Evolutionary conservation across 1,140 invertebrate genomes (phyloP).

Genomic region (Drosophila bipectinata): DNA sequence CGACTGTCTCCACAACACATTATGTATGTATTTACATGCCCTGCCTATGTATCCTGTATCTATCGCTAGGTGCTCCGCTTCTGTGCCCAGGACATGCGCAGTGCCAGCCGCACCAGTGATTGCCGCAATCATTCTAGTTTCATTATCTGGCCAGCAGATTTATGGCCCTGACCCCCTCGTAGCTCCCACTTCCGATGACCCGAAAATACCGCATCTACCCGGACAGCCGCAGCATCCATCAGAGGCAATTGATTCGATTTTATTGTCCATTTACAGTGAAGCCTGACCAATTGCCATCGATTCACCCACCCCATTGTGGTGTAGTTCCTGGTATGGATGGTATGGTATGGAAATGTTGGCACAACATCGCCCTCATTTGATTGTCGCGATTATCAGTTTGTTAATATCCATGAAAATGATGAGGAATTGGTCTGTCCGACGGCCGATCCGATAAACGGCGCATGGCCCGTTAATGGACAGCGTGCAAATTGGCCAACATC

Average conservation of each 20-base stretch:
- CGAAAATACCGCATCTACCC: conserved; percentile 11
- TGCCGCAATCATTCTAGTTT: conserved; percentile 84
- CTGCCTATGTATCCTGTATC: conserved; percentile 51
- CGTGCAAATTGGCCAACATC: conserved; percentile 74
- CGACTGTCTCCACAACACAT: conserved; percentile 8
- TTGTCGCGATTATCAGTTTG: conserved; percentile 77
- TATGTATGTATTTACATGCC: conserved; percentile 44
- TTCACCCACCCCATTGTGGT: neutral
- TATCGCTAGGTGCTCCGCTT: conserved; percentile 27
- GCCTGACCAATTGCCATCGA: conserved; percentile 50
- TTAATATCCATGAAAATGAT: conserved; percentile 79
- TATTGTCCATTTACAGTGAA: conserved; percentile 30
- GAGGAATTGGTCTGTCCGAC: conserved; percentile 29
- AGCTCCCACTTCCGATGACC: conserved; percentile 4
- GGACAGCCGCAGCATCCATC: conserved; percentile 50
- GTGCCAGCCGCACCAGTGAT: conserved; percentile 78
- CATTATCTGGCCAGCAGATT: conserved; percentile 80
- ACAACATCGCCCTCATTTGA: conserved; percentile 39
- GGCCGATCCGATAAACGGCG: conserved; percentile 47
- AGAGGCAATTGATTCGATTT: conserved; percentile 47
- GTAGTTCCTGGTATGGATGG: neutral
- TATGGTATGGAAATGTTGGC: conserved; percentile 54
- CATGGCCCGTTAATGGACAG: conserved; percentile 72
- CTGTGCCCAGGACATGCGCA: conserved; percentile 45
- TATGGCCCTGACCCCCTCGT: conserved; percentile 41